Base-by-base conservation (phyloP, 2,797 vertebrate genomes). In the Lepilemur ruficaudatus region DNA sequence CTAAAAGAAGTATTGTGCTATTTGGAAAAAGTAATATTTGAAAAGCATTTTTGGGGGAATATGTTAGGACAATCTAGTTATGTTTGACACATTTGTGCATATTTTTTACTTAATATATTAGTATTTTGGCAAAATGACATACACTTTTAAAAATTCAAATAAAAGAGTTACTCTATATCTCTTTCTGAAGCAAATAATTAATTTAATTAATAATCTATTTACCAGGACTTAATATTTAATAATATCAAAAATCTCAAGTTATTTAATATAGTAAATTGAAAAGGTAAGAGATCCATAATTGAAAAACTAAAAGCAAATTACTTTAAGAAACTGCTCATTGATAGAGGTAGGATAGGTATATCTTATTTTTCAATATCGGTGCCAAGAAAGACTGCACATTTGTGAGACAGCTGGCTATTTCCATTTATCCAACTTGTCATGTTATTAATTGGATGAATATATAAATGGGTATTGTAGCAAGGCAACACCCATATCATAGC, bases 371-470 rank as follows among this genome's bases (percentile, higher is more conserved):
- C 55, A 61, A 35, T 50, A 41, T 63, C 28, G 38, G 18, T 93
- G 82, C 35, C 89, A 96, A 79, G 84, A 95, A 94, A 80, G 17
- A 79, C 23, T 86, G 30, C 14, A 82, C 89, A 89, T 28, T 73
- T 87, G 38, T 55, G 57, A 92, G 94, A 91, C 89, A 96, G 80
- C 25, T 94, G 89, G 95, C 32, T 92, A 30, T 46, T 50, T 90
- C 46, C 57, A 79, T 55, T 57, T 65, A 87, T 55, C 52, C 81
- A 83, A 86, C n/a, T 88, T 93, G 76, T 73, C 93, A 85, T 43
- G 57, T 22, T 79, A 92, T 73, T 97, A 93, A 92, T 85, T 88
- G 55, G 72, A 88, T 89, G 52, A 88, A 41, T 81, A 43, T 92
- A 85, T 83, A 96, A 93, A 95, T 94, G 87, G n/a, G 91, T 89